A percentile compares a stretch with the other conserved stretches of the same genome.
phyloP scores from a whole-genome alignment of 2,113 vertebrate species.

The Mus spicilegus region DNA sequence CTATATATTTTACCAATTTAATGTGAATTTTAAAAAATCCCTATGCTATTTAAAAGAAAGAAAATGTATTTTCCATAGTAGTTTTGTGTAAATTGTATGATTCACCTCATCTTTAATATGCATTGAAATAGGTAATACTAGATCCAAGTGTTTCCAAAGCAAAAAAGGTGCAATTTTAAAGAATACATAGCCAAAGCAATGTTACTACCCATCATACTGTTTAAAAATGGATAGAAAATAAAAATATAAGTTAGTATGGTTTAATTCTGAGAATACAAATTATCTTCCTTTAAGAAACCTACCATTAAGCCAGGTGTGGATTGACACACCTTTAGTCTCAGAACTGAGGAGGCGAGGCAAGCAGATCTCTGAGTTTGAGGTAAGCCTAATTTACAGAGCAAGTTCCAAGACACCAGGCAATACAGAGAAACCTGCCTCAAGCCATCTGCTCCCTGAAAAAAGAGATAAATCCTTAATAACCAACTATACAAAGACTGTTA shows the following conservation, averaged over 20 bases:
- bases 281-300: neutral
- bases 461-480: neutral
- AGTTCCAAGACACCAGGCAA: neutral
- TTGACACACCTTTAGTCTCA: neutral
- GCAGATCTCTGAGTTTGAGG: neutral
- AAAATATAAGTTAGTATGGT: neutral
- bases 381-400: neutral
- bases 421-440: neutral
- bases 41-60: conserved; percentile 34
- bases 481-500: conserved; percentile 19
- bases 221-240: neutral
- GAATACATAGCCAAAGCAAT: neutral
- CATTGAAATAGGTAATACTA: conserved; percentile 14
- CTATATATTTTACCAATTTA: conserved; percentile 39
- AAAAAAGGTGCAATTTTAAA: conserved; percentile 51
- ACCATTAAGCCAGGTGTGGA: neutral
- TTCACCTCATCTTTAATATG: neutral
- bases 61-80: neutral
- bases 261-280: conserved; percentile 7
- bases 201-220: neutral
- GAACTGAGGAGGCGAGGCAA: neutral
- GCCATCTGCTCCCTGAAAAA: neutral
- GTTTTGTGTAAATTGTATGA: neutral
- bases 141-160: neutral
- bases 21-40: conserved; percentile 36